Evolutionary conservation across 2,888 invertebrate species (phyloP).

Genomic region (Lasiommata megera): DNA sequence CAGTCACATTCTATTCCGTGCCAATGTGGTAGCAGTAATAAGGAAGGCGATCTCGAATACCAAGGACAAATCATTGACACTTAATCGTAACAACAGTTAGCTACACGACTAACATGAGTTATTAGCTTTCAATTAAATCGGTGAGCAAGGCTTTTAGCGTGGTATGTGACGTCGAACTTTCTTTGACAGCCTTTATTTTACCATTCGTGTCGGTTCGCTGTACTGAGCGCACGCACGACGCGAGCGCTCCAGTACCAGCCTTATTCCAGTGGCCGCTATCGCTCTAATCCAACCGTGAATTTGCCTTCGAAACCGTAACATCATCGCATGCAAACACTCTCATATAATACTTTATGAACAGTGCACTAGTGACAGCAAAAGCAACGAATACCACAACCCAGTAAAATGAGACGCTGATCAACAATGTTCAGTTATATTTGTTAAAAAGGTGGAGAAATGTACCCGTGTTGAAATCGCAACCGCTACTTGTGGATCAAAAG

Average conservation of each 20-base stretch:
- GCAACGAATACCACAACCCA: constrained; percentile 41
- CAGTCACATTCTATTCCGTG: not conserved
- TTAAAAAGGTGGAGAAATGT: constrained; percentile 46
- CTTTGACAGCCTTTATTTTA: constrained; percentile 67
- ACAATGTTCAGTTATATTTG: constrained; percentile 61
- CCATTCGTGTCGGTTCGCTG: constrained; percentile 61
- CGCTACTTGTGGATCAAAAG: constrained; percentile 33
- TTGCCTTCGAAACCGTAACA: constrained; percentile 48
- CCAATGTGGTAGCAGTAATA: not conserved
- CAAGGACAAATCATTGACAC: constrained; percentile 33
- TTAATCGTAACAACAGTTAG: constrained; percentile 44
- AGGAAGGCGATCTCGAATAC: constrained; percentile 14
- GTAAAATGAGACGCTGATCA: constrained; percentile 60
- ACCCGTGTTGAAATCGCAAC: constrained; percentile 34
- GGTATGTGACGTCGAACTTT: constrained; percentile 65
- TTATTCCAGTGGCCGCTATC: constrained; percentile 43
- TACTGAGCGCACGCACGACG: constrained; percentile 59
- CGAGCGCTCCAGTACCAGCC: constrained; percentile 25
- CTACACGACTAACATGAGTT: constrained; percentile 54
- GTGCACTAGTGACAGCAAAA: constrained; percentile 46
- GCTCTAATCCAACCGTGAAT: constrained; percentile 61
- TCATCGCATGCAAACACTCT: constrained; percentile 34
- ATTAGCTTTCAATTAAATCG: constrained; percentile 61
- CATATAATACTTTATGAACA: constrained; percentile 44
- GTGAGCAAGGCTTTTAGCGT: constrained; percentile 63